Evolutionary conservation across 1,140 invertebrate genomes (phyloP), one percentile per base, ranked within the genome.

Genomic region (Caenorhabditis briggsae): DNA sequence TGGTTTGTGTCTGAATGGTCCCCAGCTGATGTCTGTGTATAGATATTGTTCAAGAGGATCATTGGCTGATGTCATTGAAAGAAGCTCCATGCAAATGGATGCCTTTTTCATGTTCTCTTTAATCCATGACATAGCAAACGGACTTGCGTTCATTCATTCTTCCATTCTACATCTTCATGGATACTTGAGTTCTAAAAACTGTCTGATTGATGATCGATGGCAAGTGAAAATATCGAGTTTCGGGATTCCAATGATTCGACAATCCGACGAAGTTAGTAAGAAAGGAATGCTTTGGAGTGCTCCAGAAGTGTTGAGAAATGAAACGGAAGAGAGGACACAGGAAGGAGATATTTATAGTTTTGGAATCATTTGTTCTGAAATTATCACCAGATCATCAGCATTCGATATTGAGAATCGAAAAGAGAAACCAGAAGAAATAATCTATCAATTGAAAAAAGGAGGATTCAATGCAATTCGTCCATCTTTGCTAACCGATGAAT

Each of bases 301-400:
- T 25, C 97, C 97, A n/a, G 97, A 99, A 93, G 92, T 98, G 43
- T 93, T 99, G 86, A 94, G 97, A 88, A 94, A 95, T 33, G 59
- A 90, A 56, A 61, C 74, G 8, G 25, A 58, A 46, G 48, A 70
- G 7, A 89, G 90, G 12, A 91, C 87, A 41, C 61, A 88, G 61
- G 61, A 84, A 41, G 91, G 87, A 5, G 90, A 91, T 83, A 88
- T 91, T 65, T 91, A 89, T 84, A 90, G 89, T 85, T 91, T 92
- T 86, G 90, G 91, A 12, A 90, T 91, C 56, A 90, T 91, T 85
- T 90, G 89, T 53, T 90, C 90, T 18, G 90, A 92, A 70, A 58
- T 92, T 12, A 25, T 92, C 16, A 92, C 90, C 74, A 94, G 87
- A 12, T 95, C 95, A 18, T 95, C 95, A 25, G 89, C 88, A 18